These are phyloP conservation scores for Zeugodacus cucurbitae DNA, from an alignment of 1,140 invertebrate species.

Conservation along the genomic window DNA sequence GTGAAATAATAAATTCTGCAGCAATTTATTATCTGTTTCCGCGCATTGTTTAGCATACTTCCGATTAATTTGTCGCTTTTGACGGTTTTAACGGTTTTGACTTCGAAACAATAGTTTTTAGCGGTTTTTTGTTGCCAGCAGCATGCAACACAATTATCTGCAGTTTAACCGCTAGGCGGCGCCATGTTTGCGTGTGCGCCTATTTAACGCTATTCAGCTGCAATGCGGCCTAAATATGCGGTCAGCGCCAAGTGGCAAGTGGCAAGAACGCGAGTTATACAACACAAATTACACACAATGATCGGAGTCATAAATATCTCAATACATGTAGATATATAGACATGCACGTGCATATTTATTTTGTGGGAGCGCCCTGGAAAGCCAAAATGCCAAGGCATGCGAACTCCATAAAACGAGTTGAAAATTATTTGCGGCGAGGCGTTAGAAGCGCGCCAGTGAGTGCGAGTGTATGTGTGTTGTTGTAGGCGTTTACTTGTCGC, in stretches of 20 bases:
- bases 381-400: background rate
- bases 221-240: background rate
- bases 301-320: background rate
- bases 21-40: background rate
- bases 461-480: background rate
- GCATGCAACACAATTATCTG: background rate
- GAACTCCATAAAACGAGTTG: background rate
- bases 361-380: constrained; percentile 25
- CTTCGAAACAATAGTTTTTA: background rate
- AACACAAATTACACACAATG: background rate
- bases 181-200: background rate
- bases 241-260: background rate
- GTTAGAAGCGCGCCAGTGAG: background rate
- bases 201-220: background rate
- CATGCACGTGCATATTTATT: background rate
- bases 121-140: no score
- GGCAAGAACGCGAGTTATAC: background rate
- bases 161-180: background rate
- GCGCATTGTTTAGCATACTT: background rate
- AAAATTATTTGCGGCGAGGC: background rate
- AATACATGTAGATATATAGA: background rate
- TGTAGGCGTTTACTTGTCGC: constrained; percentile 6
- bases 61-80: background rate
- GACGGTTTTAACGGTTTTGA: background rate
- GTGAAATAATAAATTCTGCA: background rate